phyloP scores from a whole-genome alignment of 1,140 invertebrate genomes.

The Argopecten irradians region DNA sequence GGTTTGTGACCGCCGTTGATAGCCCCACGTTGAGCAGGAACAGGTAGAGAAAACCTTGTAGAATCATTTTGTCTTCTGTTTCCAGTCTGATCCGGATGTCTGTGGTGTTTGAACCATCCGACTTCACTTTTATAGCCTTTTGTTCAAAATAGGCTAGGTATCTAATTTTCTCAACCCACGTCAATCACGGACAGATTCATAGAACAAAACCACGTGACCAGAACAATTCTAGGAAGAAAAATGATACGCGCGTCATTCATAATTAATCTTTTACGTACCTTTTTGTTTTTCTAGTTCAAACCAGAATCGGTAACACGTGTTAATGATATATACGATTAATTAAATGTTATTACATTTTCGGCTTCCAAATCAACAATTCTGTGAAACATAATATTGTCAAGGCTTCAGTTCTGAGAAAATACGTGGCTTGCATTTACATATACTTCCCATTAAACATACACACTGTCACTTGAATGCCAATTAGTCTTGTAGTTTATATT shows the following conservation, averaged over 20 bases:
- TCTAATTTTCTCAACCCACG: not conserved
- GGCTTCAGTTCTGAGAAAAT: no score
- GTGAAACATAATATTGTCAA: no score
- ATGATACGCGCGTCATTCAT: not conserved
- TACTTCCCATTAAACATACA: no score
- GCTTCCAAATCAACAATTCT: no score
- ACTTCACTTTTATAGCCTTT: not conserved
- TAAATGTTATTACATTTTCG: no score
- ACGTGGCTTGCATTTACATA: no score
- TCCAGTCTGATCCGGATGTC: not conserved
- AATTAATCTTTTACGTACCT: not conserved
- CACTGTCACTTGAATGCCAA: no score
- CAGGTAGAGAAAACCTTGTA: not conserved
- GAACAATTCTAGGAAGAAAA: not conserved
- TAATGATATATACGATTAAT: not conserved
- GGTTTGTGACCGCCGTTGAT: not conserved
- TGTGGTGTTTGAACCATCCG: not conserved
- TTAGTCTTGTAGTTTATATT: no score
- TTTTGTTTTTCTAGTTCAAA: not conserved
- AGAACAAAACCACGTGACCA: not conserved
- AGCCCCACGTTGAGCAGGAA: not conserved
- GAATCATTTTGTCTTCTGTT: not conserved
- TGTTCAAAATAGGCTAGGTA: not conserved
- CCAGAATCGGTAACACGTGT: no score
- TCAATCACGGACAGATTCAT: not conserved